These are phyloP conservation scores for Hydrocynus forskahlii DNA, from an alignment of 2,797 vertebrate species.

Conservation along the genomic window DNA sequence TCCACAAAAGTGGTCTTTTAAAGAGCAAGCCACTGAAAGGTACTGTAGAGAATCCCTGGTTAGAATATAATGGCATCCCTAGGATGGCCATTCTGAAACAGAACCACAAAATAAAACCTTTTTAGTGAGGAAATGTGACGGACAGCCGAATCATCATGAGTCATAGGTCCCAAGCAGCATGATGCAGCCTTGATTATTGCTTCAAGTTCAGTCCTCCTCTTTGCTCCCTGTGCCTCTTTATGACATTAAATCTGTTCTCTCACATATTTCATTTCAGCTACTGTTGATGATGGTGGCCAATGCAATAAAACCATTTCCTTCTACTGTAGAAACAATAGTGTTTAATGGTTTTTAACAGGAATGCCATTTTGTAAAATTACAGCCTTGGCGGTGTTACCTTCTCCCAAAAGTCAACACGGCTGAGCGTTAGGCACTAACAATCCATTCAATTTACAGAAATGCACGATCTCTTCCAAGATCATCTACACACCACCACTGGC, in stretches of 20 bases:
- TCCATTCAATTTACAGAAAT: constrained; percentile 14
- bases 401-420: constrained; percentile 26
- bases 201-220: constrained; percentile 1
- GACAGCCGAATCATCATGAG: constrained; percentile 5
- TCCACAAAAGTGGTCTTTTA: neutral
- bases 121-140: neutral
- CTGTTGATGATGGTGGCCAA: constrained; percentile 21
- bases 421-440: constrained; percentile 17
- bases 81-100: neutral
- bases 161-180: constrained; percentile 18
- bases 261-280: constrained; percentile 1
- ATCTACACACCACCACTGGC: neutral
- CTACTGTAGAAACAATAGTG: constrained; percentile 37
- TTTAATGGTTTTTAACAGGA: constrained; percentile 44
- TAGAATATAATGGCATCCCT: no score
- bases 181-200: neutral
- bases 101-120: neutral
- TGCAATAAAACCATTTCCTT: constrained; percentile 20
- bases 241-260: constrained; percentile 12
- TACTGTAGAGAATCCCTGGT: neutral
- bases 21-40: neutral
- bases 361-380: constrained; percentile 45
- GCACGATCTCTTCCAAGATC: neutral
- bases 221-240: neutral
- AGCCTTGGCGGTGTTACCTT: constrained; percentile 17